Base-by-base conservation (phyloP, 1,140 invertebrate genomes). In the Laupala kohalensis region DNA sequence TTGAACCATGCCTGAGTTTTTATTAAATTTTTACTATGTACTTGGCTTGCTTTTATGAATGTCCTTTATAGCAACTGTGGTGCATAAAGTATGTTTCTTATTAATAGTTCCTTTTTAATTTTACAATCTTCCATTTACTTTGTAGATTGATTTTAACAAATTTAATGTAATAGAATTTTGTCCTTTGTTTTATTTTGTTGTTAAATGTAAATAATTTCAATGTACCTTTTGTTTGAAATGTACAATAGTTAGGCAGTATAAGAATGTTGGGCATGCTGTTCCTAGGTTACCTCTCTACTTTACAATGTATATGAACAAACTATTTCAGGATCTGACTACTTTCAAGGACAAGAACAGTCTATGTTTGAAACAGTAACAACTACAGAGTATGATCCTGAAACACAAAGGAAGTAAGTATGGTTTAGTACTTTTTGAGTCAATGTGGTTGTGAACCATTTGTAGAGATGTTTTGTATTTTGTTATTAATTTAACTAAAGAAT, bases 341-440 rank as follows among this genome's bases (percentile, higher is more conserved):
- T 85, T 78, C 84, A 85, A 80, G 83, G 69, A 25, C 28, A 84
- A 78, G 84, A 84, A 76, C 82, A 83, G 77, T 84, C 83, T 73
- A 82, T 84, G 74, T 86, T 80, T 76, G 80, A 81, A 76, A 84
- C 85, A 77, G 83, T 81, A 24, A 81, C 80, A 70, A 81, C 80
- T 73, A 84, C 82, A 72, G 84, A 85, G 73, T 77, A 83, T 73
- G 83, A 84, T 76, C 83, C 84, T 71, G 78, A 81, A 69, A 84
- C 82, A 62, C 81, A 84, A 74, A 82, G 83, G 79, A 85, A 81
- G 84, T 86, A 81, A 77, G 77, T 76, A 12, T 68, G 28, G n/a
- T n/a, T n/a, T n/a, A n/a, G n/a, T n/a, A n/a, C n/a, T 27, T 30
- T 71, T 69, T 69, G 23, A 25, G 23, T 23, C 69, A 64, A 25